Percentiles rank a stretch among this genome's conserved stretches.
phyloP scores from a whole-genome alignment of 2,113 vertebrate genomes.

The Mormyrus lacerda region DNA sequence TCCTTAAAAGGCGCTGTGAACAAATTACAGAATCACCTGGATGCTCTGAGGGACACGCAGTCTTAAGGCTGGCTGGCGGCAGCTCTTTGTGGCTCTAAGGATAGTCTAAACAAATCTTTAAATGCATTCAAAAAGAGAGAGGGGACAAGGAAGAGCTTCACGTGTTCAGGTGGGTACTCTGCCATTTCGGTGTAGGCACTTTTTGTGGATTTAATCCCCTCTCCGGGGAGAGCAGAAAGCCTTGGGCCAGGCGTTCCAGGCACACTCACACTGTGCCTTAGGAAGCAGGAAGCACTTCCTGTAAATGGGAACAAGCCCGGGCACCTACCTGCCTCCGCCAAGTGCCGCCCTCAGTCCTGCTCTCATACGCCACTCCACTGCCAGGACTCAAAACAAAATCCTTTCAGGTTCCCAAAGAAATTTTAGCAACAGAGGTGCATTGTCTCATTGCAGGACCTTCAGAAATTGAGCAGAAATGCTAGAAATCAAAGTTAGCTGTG shows the following conservation, averaged over 20 bases:
- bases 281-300: not conserved
- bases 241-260: not conserved
- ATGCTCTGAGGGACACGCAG: not conserved
- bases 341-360: not conserved
- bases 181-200: not conserved
- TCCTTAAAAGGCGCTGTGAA: too few species aligned
- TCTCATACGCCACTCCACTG: not conserved
- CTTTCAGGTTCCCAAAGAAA: not conserved
- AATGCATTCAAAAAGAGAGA: not conserved
- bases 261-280: not conserved
- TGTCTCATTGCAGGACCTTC: not conserved
- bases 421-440: not conserved
- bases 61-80: not conserved
- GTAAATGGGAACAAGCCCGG: not conserved
- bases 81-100: not conserved
- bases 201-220: not conserved
- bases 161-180: not conserved
- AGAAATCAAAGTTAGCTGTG: not conserved
- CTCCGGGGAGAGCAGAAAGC: not conserved
- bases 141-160: not conserved
- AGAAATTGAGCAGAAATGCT: not conserved
- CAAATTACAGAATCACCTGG: not conserved
- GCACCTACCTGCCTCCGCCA: not conserved
- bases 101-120: not conserved
- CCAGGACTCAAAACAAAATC: not conserved